Evolutionary conservation across 2,797 vertebrate genomes (phyloP).

Genomic region (Phylloscopus collybita): DNA sequence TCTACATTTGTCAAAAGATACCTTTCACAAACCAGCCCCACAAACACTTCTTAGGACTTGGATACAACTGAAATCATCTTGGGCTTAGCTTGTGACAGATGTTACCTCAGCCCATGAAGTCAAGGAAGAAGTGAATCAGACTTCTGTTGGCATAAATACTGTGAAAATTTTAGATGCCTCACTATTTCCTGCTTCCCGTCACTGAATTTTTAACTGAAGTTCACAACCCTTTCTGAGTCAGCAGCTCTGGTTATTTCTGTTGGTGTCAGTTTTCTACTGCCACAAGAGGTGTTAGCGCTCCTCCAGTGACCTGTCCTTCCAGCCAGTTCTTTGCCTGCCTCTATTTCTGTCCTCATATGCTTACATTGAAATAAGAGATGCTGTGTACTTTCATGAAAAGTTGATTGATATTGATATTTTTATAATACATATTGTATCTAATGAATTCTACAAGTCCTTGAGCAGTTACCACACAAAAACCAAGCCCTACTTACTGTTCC

Average conservation of each 20-base stretch:
- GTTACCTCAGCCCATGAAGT: background rate
- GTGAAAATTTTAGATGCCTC: background rate
- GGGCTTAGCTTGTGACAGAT: background rate
- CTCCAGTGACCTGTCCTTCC: background rate
- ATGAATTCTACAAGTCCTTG: background rate
- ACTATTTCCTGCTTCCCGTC: background rate
- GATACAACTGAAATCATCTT: background rate
- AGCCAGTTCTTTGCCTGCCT: background rate
- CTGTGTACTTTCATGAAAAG: background rate
- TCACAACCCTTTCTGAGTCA: background rate
- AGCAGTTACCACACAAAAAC: background rate
- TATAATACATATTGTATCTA: background rate
- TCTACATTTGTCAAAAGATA: background rate
- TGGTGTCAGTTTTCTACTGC: background rate
- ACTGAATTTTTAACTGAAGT: background rate
- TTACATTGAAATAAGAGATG: background rate
- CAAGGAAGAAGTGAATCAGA: background rate
- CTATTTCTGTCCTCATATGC: background rate
- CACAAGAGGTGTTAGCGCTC: background rate
- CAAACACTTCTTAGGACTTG: background rate
- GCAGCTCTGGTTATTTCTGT: background rate
- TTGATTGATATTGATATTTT: background rate
- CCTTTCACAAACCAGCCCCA: constrained; percentile 1
- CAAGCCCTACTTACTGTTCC: background rate
- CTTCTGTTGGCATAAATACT: background rate